Evolutionary conservation across 2,888 invertebrate genomes (phyloP).

Genomic region (Notodonta dromedarius): DNA sequence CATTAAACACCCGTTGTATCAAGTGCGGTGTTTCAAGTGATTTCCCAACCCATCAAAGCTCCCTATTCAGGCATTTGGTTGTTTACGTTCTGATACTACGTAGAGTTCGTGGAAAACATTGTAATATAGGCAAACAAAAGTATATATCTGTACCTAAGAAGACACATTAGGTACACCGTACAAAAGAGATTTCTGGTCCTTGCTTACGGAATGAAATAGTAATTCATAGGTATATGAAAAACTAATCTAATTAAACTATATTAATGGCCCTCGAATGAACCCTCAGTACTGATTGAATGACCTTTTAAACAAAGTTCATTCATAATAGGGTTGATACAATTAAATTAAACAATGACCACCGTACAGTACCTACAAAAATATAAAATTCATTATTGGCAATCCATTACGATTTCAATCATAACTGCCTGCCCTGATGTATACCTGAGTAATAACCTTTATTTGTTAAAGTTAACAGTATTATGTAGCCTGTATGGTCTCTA

Average conservation of each 20-base stretch:
- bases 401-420: too few species aligned
- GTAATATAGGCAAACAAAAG: too few species aligned
- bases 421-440: neutral
- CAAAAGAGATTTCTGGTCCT: too few species aligned
- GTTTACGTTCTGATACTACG: too few species aligned
- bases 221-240: neutral
- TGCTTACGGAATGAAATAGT: neutral
- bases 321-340: constrained; percentile 8
- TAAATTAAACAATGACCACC: constrained; percentile 3
- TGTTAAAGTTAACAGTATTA: too few species aligned
- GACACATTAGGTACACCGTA: too few species aligned
- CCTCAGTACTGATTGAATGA: neutral
- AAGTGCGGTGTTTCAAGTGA: too few species aligned
- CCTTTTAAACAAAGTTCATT: neutral
- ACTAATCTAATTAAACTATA: neutral
- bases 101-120: too few species aligned
- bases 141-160: too few species aligned
- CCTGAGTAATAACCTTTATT: too few species aligned
- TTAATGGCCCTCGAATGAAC: neutral
- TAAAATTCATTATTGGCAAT: neutral
- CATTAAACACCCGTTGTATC: too few species aligned
- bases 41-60: too few species aligned
- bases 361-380: constrained; percentile 7
- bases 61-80: neutral
- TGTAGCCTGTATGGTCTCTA: neutral